Percentiles rank a stretch among this genome's conserved stretches.
phyloP scores from a whole-genome alignment of 2,888 invertebrate genomes.

The Criorhina ranunculi region DNA sequence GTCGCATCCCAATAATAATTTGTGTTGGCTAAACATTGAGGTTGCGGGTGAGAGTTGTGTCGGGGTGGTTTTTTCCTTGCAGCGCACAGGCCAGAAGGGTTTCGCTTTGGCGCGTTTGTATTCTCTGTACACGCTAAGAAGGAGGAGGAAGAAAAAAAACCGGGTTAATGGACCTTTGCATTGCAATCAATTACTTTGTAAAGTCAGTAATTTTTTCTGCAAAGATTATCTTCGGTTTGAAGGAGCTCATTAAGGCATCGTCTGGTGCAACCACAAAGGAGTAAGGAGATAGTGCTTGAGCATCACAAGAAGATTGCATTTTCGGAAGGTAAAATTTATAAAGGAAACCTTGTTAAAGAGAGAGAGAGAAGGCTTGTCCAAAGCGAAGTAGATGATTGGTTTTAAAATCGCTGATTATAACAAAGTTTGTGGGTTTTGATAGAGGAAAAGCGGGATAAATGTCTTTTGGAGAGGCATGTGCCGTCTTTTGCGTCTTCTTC shows the following conservation, averaged over 20 bases:
- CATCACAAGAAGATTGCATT: slow-evolving; percentile 35
- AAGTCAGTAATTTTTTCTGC: slow-evolving; percentile 66
- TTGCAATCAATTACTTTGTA: slow-evolving; percentile 76
- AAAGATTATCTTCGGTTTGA: slow-evolving; percentile 70
- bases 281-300: slow-evolving; percentile 52
- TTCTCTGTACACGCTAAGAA: slow-evolving; percentile 26
- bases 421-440: neutral
- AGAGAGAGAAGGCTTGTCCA: slow-evolving; percentile 3
- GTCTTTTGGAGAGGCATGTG: neutral
- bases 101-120: slow-evolving; percentile 59
- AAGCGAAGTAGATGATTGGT: slow-evolving; percentile 35
- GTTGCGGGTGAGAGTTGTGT: slow-evolving; percentile 62
- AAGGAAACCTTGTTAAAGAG: slow-evolving; percentile 25
- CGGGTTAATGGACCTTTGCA: slow-evolving; percentile 75
- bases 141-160: slow-evolving; percentile 22
- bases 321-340: slow-evolving; percentile 35
- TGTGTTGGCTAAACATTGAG: slow-evolving; percentile 73
- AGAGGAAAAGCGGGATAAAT: neutral
- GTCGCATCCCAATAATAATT: slow-evolving; percentile 75
- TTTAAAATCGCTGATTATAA: slow-evolving; percentile 38
- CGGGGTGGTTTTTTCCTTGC: slow-evolving; percentile 17
- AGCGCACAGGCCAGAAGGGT: slow-evolving; percentile 34
- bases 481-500: no score
- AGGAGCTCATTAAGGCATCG: slow-evolving; percentile 71
- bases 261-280: slow-evolving; percentile 61